phyloP scores from a whole-genome alignment of 2,888 invertebrate genomes.

The Stenurella melanura region DNA sequence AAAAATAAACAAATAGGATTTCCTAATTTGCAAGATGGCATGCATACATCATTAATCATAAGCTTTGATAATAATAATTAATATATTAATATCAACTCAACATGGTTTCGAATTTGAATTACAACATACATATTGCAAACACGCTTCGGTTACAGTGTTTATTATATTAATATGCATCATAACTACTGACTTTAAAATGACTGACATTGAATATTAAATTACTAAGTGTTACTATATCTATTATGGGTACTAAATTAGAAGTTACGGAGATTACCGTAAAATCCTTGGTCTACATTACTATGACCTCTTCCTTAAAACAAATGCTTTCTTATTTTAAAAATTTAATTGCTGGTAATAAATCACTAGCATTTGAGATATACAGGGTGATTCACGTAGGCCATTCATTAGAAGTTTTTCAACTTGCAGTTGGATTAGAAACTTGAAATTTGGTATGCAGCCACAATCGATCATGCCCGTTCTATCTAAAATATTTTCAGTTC shows the following conservation, averaged over 20 bases:
- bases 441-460: too few species aligned
- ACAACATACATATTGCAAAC: not conserved
- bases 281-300: constrained; percentile 3
- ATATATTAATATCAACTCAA: not conserved
- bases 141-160: not conserved
- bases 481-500: too few species aligned
- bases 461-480: too few species aligned
- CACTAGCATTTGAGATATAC: not conserved
- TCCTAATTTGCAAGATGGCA: not conserved
- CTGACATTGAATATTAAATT: constrained; percentile 4
- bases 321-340: not conserved
- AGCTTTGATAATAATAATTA: not conserved
- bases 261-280: constrained; percentile 4
- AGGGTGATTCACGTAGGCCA: too few species aligned
- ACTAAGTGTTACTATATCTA: not conserved
- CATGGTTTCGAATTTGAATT: not conserved
- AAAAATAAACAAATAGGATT: not conserved
- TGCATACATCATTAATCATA: not conserved
- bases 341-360: not conserved
- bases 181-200: not conserved
- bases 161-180: not conserved
- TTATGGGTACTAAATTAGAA: not conserved
- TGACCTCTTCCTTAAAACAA: constrained; percentile 4
- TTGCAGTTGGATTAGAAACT: too few species aligned
- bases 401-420: too few species aligned